Evolutionary conservation across 2,888 invertebrate genomes (phyloP).

Genomic region (Torymus auratus): DNA sequence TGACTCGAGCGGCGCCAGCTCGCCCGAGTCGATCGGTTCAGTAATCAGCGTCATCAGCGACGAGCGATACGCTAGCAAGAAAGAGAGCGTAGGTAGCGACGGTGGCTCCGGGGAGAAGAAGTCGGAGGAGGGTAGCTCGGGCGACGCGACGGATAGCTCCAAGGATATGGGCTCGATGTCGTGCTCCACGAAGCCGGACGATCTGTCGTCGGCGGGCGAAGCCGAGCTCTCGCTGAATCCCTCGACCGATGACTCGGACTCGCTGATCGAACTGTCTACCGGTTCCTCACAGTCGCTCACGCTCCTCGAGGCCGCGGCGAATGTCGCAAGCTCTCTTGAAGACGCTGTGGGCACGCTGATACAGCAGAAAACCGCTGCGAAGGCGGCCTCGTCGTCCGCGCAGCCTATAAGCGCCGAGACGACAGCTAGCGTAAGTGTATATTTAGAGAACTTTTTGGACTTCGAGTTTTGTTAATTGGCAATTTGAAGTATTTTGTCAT

Average conservation of each 20-base stretch:
- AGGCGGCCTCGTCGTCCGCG: background rate
- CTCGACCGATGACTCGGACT: constrained; percentile 40
- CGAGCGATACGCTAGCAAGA: constrained; percentile 76
- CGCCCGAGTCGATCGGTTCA: constrained; percentile 91
- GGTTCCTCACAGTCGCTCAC: constrained; percentile 5
- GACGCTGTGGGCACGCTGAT: constrained; percentile 25
- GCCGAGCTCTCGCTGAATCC: constrained; percentile 18
- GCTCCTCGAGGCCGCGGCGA: constrained; percentile 30
- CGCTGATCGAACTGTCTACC: constrained; percentile 20
- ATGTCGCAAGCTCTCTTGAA: constrained; percentile 25
- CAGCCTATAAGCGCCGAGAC: background rate
- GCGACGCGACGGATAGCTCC: constrained; percentile 37
- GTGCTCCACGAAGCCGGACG: constrained; percentile 41
- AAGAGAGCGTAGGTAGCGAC: background rate
- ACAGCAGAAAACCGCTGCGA: constrained; percentile 18
- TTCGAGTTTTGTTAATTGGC: too few species aligned
- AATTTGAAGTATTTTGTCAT: too few species aligned
- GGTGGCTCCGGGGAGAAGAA: background rate
- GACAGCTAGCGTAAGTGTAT: background rate
- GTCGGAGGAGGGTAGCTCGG: constrained; percentile 21
- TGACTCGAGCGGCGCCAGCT: constrained; percentile 91
- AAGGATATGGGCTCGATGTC: constrained; percentile 38
- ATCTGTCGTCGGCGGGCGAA: constrained; percentile 44
- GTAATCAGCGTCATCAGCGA: constrained; percentile 88
- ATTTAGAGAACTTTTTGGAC: too few species aligned